Percentiles rank a stretch among this genome's conserved stretches.
These are phyloP conservation scores for Aelia acuminata DNA, from an alignment of 2,888 invertebrate species.

Conservation along the genomic window DNA sequence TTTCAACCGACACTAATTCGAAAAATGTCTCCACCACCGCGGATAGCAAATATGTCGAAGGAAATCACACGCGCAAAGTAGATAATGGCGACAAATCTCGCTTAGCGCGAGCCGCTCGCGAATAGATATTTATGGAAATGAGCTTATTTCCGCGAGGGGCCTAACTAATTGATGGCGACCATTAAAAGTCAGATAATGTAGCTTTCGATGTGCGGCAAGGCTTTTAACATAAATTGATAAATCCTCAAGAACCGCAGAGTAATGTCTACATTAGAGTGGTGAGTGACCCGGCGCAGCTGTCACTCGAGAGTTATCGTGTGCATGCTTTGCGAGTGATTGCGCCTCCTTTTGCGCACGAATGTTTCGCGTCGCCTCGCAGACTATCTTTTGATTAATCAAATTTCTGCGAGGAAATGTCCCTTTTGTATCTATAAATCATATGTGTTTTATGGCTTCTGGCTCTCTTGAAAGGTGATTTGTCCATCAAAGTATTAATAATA, in stretches of 20 bases:
- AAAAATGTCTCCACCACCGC: constrained; percentile 7
- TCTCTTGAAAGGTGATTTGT: not conserved
- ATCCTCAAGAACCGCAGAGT: constrained; percentile 27
- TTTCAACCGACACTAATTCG: constrained; percentile 25
- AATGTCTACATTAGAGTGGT: constrained; percentile 36
- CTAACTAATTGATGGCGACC: constrained; percentile 40
- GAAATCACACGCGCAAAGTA: constrained; percentile 37
- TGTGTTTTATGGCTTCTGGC: not conserved
- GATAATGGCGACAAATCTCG: constrained; percentile 45
- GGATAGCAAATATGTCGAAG: constrained; percentile 46
- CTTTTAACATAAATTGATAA: constrained; percentile 51
- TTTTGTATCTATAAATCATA: not conserved
- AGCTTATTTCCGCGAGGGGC: not conserved
- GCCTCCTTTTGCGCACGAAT: not conserved
- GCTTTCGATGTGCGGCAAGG: constrained; percentile 35
- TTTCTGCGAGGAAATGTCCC: not conserved
- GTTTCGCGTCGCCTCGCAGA: not conserved
- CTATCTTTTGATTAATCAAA: not conserved
- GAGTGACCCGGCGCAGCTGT: constrained; percentile 16
- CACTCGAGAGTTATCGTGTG: not conserved
- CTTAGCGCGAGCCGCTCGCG: constrained; percentile 31
- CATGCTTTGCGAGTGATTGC: constrained; percentile 35
- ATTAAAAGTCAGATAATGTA: constrained; percentile 42
- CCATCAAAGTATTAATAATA: not conserved
- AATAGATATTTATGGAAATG: constrained; percentile 51